Evolutionary conservation across 1,140 invertebrate genomes (phyloP).

Genomic region (Himalopsyche phryganea): DNA sequence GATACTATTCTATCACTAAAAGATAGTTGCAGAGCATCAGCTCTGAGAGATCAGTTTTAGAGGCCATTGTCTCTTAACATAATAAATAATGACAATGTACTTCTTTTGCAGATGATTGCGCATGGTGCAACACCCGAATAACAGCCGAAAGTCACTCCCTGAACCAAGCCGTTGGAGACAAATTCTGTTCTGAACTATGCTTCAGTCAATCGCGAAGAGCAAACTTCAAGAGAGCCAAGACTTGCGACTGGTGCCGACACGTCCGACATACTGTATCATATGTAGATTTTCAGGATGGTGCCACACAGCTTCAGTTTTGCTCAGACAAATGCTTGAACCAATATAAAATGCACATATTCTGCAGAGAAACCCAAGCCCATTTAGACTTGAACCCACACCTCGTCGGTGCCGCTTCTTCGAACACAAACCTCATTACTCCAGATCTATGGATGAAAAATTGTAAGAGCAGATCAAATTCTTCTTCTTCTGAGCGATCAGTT

Average conservation of each 20-base stretch:
- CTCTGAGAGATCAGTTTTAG: no score
- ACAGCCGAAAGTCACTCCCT: constrained; percentile 54
- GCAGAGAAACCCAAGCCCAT: constrained; percentile 85
- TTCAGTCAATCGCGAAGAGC: constrained; percentile 83
- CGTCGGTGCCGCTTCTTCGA: constrained; percentile 44
- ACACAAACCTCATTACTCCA: constrained; percentile 70
- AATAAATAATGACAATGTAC: no score
- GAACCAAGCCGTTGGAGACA: constrained; percentile 55
- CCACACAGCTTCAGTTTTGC: constrained; percentile 75
- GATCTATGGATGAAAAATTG: constrained; percentile 82
- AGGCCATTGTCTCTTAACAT: no score
- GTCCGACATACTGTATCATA: constrained; percentile 88
- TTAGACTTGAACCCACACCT: constrained; percentile 77
- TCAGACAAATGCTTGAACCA: constrained; percentile 91
- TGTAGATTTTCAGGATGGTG: constrained; percentile 81
- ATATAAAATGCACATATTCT: constrained; percentile 95
- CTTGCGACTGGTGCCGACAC: constrained; percentile 92
- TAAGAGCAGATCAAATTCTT: constrained; percentile 61
- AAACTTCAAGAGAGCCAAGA: constrained; percentile 85
- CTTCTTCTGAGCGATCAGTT: constrained; percentile 45
- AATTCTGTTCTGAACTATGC: constrained; percentile 84
- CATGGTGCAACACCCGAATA: constrained; percentile 58
- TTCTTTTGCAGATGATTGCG: constrained; percentile 51
- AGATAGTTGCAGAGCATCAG: no score
- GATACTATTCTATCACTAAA: no score